Evolutionary conservation across 2,888 invertebrate species (phyloP).

Genomic region (Aplocera efformata): DNA sequence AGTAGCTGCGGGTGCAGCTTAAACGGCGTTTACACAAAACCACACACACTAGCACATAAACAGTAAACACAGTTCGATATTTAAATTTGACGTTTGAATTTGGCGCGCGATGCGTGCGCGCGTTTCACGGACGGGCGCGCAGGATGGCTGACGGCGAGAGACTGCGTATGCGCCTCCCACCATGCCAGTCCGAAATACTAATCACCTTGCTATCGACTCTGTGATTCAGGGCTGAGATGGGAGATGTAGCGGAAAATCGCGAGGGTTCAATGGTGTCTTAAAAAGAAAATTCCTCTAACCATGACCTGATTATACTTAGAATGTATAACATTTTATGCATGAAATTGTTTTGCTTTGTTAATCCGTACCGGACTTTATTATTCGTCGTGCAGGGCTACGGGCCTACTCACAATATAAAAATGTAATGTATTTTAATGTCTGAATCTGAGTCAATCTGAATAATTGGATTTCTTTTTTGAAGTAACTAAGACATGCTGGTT

Average conservation of each 20-base stretch:
- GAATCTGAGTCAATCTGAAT: no score
- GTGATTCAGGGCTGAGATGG: conserved; percentile 43
- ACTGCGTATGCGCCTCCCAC: conserved; percentile 71
- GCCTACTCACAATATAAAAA: no score
- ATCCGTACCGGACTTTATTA: no score
- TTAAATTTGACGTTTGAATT: conserved; percentile 33
- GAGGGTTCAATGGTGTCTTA: neutral
- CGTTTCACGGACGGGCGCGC: conserved; percentile 60
- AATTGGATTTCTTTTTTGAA: no score
- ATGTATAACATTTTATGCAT: no score
- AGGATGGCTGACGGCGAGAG: conserved; percentile 66
- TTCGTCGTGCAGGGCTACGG: no score
- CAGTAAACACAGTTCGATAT: conserved; percentile 58
- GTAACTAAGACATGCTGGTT: no score
- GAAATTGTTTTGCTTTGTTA: no score
- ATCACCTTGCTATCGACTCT: conserved; percentile 75
- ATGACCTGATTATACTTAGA: no score
- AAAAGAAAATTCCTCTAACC: no score
- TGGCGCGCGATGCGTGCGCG: conserved; percentile 54
- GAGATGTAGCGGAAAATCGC: conserved; percentile 45
- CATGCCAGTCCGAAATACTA: conserved; percentile 67
- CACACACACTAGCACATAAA: conserved; percentile 57
- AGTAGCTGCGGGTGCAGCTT: conserved; percentile 42
- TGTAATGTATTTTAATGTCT: no score
- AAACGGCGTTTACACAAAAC: conserved; percentile 29